These are phyloP conservation scores for Drosophila mercatorum DNA, from an alignment of 2,888 invertebrate genomes.

Conservation along the genomic window DNA sequence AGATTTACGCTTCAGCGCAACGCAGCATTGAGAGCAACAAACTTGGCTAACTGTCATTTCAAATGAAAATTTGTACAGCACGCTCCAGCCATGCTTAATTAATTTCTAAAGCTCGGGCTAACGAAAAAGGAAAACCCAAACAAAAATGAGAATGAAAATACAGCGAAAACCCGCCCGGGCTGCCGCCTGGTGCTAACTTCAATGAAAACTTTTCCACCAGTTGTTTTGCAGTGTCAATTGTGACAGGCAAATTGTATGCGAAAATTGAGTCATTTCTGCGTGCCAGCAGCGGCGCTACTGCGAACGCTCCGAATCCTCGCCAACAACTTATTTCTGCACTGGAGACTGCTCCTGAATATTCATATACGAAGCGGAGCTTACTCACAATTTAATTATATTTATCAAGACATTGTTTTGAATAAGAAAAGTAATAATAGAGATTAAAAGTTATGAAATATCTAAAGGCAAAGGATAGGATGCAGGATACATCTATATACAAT, in stretches of 20 bases:
- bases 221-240: conserved; percentile 50
- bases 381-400: neutral
- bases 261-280: conserved; percentile 63
- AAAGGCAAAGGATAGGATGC: neutral
- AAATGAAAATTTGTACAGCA: conserved; percentile 63
- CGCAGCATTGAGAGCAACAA: conserved; percentile 56
- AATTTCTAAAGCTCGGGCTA: conserved; percentile 53
- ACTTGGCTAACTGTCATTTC: conserved; percentile 61
- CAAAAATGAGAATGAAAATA: conserved; percentile 11
- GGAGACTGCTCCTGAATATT: neutral
- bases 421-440: neutral
- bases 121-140: conserved; percentile 19
- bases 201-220: conserved; percentile 42
- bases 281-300: conserved; percentile 14
- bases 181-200: conserved; percentile 24
- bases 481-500: too few relatives aligned
- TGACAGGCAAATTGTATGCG: conserved; percentile 47
- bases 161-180: neutral
- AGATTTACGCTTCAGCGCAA: conserved; percentile 77
- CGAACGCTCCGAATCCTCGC: conserved; percentile 15
- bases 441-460: neutral
- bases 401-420: neutral
- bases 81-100: conserved; percentile 60
- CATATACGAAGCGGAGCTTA: neutral
- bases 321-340: neutral